Base-by-base conservation (phyloP, 2,797 vertebrate genomes). In the Sylvilagus floridanus region DNA sequence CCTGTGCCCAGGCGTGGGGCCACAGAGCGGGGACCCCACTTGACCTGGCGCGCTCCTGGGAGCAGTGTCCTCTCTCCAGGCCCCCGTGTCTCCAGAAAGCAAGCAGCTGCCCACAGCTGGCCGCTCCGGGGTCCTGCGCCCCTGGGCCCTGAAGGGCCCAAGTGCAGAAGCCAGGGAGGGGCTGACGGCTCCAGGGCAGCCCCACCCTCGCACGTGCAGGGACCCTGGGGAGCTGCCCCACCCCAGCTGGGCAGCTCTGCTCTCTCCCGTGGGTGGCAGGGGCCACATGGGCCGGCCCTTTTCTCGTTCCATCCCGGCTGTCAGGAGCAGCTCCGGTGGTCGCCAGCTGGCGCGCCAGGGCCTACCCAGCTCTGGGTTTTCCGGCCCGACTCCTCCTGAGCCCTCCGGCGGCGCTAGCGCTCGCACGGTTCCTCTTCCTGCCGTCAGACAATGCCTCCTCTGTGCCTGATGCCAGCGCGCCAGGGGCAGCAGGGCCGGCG, bases 251-350 rank as follows among this genome's bases (percentile, higher is more conserved):
- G 42, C 42, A n/a, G 60, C 28, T 35, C 28, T 4, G 62, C 81
- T 68, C 54, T 47, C 30, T 72, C 50, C 76, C 0, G 7, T 0
- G 57, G 30, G 28, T 24, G 28, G 12, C 47, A 7, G 13, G 72
- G 65, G 37, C 32, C 79, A 68, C 32, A 47, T 0, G 32, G 32
- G n/a, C 52, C 16, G 13, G 28, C 50, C 22, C 32, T 30, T 76
- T 83, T 69, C 71, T 54, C 76, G 77, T 76, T 90, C 63, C 57
- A 63, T 57, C 77, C 14, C 65, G 68, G 86, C 82, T 85, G 47
- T 69, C 26, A 78, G 63, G 75, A 85, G 12, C 60, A 26, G 75
- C n/a, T 82, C 19, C 11, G 37, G 69, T 83, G n/a, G 42, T 30
- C 47, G 66, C 57, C n/a, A 72, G 13, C 26, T 50, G 26, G 30